Evolutionary conservation across 1,140 invertebrate genomes (phyloP).

Genomic region (Pseudobourletiella spinata): DNA sequence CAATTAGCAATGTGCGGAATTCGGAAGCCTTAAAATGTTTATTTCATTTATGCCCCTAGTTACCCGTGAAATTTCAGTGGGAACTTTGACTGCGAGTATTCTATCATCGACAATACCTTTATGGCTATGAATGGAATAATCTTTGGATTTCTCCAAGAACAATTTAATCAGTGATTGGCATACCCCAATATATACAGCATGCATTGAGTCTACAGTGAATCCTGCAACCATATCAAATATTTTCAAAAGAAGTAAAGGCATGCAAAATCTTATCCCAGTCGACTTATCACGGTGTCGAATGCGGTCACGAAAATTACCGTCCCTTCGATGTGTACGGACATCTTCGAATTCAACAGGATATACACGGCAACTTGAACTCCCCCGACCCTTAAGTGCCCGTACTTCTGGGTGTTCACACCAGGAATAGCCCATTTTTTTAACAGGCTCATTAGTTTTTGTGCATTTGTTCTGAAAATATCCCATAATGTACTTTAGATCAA

Average conservation of each 20-base stretch:
- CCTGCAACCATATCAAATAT: too few species aligned
- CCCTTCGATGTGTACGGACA: background rate
- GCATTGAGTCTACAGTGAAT: slow-evolving; percentile 36
- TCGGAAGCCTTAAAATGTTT: background rate
- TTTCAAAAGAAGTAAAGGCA: slow-evolving; percentile 24
- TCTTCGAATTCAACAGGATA: background rate
- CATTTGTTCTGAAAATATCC: too few species aligned
- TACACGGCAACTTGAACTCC: slow-evolving; percentile 18
- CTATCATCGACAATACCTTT: slow-evolving; percentile 11
- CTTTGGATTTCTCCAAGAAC: slow-evolving; percentile 21
- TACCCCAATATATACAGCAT: slow-evolving; percentile 26
- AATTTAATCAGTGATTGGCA: slow-evolving; percentile 26
- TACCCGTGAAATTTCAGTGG: background rate
- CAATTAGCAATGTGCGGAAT: too few species aligned
- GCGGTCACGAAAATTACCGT: background rate
- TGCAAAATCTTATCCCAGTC: slow-evolving; percentile 30
- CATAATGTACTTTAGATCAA: too few species aligned
- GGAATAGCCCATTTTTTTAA: slow-evolving; percentile 8
- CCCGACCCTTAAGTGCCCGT: slow-evolving; percentile 18
- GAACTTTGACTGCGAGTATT: background rate
- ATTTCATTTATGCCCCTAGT: background rate
- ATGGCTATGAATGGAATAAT: slow-evolving; percentile 19
- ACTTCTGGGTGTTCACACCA: slow-evolving; percentile 24
- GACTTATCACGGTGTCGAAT: background rate
- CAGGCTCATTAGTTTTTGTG: too few species aligned